These are phyloP conservation scores for Sminthurinus signatus DNA, from an alignment of 1,140 invertebrate species.

Conservation along the genomic window DNA sequence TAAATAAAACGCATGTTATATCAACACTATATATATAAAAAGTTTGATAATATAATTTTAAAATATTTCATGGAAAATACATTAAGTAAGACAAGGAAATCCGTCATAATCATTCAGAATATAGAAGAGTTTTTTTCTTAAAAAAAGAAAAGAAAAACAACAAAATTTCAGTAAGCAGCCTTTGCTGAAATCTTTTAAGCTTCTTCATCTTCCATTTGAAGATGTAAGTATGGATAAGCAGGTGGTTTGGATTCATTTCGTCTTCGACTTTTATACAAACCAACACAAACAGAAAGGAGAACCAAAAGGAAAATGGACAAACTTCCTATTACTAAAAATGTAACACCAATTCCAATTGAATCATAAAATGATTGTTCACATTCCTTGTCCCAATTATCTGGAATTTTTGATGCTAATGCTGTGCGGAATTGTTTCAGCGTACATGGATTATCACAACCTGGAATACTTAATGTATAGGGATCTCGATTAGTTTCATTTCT, in stretches of 20 bases:
- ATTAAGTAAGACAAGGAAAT: too few relatives aligned
- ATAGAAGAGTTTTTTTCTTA: too few relatives aligned
- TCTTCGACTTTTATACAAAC: conserved; percentile 14
- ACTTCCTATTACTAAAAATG: background rate
- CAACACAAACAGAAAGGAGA: conserved; percentile 10
- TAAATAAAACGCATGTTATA: too few relatives aligned
- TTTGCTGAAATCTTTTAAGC: conserved; percentile 12
- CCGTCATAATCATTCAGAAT: too few relatives aligned
- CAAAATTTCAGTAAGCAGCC: too few relatives aligned
- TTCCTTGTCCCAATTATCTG: conserved; percentile 53
- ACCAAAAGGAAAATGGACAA: background rate
- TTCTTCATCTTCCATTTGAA: conserved; percentile 40
- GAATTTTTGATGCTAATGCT: conserved; percentile 51
- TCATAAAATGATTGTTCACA: conserved; percentile 44
- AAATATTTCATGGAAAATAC: too few relatives aligned
- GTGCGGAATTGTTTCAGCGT: conserved; percentile 52
- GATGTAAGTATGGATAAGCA: conserved; percentile 34
- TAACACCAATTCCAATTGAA: conserved; percentile 2
- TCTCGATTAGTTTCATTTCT: conserved; percentile 31
- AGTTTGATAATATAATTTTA: too few relatives aligned
- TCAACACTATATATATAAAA: too few relatives aligned
- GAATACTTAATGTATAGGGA: conserved; percentile 48
- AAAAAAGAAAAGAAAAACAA: too few relatives aligned
- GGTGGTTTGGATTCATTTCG: conserved; percentile 24
- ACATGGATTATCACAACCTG: conserved; percentile 54